Conservation (phyloP, 2,113 vertebrate species). For the Origma solitaria region DNA sequence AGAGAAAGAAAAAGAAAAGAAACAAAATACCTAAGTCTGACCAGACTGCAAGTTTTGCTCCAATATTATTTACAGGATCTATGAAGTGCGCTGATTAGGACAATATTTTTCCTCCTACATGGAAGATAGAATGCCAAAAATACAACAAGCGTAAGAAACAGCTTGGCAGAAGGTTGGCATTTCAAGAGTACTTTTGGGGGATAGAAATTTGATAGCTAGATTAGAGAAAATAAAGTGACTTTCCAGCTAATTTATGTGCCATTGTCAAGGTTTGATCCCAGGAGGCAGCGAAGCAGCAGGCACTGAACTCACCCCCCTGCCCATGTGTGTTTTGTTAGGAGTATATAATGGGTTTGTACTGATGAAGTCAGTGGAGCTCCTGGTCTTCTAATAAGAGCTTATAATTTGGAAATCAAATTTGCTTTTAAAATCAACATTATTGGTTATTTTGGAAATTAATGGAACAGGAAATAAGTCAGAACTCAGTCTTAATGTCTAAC, state of each 20-base stretch:
- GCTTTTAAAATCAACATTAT: background rate
- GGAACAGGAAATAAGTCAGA: background rate
- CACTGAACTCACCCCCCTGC: background rate
- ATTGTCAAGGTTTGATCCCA: background rate
- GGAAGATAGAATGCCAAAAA: background rate
- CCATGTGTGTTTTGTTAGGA: background rate
- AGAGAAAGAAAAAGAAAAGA: accelerated
- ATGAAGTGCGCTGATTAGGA: background rate
- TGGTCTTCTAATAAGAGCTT: background rate
- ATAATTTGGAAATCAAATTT: background rate
- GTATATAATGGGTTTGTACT: background rate
- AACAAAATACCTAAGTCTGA: background rate
- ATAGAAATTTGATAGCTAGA: background rate
- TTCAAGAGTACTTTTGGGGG: background rate
- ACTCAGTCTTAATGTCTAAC: background rate
- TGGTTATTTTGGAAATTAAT: background rate
- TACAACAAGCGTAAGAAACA: background rate
- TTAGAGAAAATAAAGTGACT: background rate
- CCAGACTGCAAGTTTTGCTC: background rate
- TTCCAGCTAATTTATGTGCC: background rate
- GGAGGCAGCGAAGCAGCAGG: accelerated
- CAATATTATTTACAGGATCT: background rate
- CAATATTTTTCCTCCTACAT: constrained; percentile 9
- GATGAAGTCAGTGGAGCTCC: background rate
- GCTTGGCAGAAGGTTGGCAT: constrained; percentile 12